A percentile compares a stretch with the other conserved stretches of the same genome.
These are phyloP conservation scores for Aplochiton taeniatus DNA, from an alignment of 2,797 vertebrate genomes.

Conservation along the genomic window DNA sequence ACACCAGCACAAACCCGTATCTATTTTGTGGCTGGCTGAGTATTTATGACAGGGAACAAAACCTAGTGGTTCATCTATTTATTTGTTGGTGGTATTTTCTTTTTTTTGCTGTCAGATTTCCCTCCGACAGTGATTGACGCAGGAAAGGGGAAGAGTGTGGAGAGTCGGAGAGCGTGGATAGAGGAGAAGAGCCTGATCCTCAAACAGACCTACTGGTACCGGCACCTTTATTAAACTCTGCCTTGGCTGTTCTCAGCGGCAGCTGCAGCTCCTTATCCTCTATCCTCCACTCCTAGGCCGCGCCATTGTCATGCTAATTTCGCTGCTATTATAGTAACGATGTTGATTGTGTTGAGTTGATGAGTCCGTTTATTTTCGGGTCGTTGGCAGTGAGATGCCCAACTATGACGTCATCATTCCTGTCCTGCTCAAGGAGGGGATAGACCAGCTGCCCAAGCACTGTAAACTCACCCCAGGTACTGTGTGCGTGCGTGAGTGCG, in stretches of 20 bases:
- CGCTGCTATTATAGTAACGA: no score
- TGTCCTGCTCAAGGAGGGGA: conserved; percentile 82
- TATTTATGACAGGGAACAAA: no score
- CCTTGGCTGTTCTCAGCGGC: no score
- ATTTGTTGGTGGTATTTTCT: no score
- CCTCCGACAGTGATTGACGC: conserved; percentile 82
- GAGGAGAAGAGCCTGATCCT: conserved; percentile 82
- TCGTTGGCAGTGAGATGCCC: conserved; percentile 82
- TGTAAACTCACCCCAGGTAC: conserved; percentile 91
- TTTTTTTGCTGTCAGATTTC: conserved; percentile 61
- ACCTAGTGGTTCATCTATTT: no score
- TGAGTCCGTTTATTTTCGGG: not conserved
- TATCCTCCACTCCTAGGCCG: not conserved
- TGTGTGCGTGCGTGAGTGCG: conserved; percentile 1
- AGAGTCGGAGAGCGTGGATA: conserved; percentile 82
- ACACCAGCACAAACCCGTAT: no score
- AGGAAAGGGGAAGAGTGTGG: conserved; percentile 82
- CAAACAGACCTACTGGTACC: conserved; percentile 89
- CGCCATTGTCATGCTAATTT: no score
- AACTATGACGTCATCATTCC: conserved; percentile 86
- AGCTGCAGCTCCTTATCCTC: not conserved
- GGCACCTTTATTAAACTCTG: not conserved
- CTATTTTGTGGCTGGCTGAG: conserved; percentile 10
- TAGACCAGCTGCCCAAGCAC: conserved; percentile 81
- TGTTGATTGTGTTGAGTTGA: not conserved